phyloP scores from a whole-genome alignment of 2,113 vertebrate species.

The Mustelus asterias region DNA sequence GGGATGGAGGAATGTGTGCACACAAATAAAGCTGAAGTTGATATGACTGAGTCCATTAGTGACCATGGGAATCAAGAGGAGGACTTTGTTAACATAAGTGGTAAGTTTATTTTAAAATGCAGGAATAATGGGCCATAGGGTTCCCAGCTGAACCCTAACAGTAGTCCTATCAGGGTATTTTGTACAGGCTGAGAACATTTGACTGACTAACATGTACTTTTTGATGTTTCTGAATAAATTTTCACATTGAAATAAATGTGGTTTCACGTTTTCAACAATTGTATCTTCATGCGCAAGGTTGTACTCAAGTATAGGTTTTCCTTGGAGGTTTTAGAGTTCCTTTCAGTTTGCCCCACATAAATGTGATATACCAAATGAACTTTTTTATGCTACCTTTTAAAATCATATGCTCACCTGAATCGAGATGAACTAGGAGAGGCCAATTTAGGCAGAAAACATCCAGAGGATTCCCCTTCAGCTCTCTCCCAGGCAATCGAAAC shows the following conservation, averaged over 20 bases:
- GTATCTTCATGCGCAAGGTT: neutral
- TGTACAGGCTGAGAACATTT: neutral
- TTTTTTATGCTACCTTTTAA: neutral
- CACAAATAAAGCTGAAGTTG: constrained; percentile 1
- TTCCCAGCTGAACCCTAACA: neutral
- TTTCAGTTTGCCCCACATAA: neutral
- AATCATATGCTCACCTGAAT: neutral
- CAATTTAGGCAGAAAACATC: neutral
- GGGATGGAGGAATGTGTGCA: constrained; percentile 13
- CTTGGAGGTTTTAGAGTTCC: neutral
- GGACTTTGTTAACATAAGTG: constrained; percentile 5
- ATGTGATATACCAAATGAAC: neutral
- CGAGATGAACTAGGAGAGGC: neutral
- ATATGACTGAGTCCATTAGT: neutral
- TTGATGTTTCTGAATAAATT: neutral
- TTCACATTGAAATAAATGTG: neutral
- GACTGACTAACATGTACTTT: neutral
- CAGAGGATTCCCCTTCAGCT: neutral
- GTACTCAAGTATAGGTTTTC: neutral
- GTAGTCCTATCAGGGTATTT: neutral
- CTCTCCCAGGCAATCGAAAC: neutral
- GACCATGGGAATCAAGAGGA: neutral
- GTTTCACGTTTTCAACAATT: neutral
- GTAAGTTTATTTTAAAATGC: neutral
- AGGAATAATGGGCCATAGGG: neutral